Percentiles rank a stretch among this genome's conserved stretches.
Evolutionary conservation across 35 echinoderm and acorn worm species (phyloP).

Genomic region (Diadema setosum): DNA sequence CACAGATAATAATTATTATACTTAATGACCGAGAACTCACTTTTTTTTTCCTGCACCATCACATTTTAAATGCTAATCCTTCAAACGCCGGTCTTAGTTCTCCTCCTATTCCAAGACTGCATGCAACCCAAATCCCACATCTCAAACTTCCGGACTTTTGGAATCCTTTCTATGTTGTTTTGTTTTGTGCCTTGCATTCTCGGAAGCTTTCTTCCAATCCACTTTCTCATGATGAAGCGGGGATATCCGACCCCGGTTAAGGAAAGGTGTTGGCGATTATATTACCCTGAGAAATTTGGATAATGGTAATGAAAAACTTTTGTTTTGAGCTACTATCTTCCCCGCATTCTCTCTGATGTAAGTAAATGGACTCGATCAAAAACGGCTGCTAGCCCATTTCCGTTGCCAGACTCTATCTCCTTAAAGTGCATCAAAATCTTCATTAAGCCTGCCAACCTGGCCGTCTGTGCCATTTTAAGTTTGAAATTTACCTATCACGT

Average conservation of each 20-base stretch:
- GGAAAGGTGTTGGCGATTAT: background rate
- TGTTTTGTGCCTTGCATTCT: no score
- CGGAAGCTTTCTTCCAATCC: no score
- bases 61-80: no score
- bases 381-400: background rate
- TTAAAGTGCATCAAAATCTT: slow-evolving; percentile 11
- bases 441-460: background rate
- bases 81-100: no score
- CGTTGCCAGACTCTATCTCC: background rate
- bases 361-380: background rate
- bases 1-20: no score
- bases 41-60: no score
- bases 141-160: no score
- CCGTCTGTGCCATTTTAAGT: background rate
- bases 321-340: background rate
- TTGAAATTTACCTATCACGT: slow-evolving; percentile 27
- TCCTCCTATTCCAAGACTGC: no score
- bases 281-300: slow-evolving; percentile 16
- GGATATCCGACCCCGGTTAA: background rate
- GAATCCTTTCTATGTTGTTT: no score
- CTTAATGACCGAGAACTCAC: no score
- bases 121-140: no score
- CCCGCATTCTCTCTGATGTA: background rate
- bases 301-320: slow-evolving; percentile 19
- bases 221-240: no score